Percentiles rank a stretch among this genome's conserved stretches.
These are phyloP conservation scores for Volucella bombylans DNA, from an alignment of 2,888 invertebrate species.

Conservation along the genomic window DNA sequence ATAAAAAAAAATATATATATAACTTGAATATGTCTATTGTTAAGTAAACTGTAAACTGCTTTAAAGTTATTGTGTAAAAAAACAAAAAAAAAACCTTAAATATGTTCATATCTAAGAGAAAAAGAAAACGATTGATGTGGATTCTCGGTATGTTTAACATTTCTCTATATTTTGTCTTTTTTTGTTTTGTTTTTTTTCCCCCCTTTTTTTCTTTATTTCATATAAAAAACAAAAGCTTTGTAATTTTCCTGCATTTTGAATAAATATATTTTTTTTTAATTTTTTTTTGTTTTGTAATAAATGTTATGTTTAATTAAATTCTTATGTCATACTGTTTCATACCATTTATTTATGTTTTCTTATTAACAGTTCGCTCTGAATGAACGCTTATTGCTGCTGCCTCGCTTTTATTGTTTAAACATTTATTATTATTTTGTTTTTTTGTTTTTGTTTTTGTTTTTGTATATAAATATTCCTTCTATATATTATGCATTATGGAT, in stretches of 20 bases:
- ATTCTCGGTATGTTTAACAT: slow-evolving; percentile 49
- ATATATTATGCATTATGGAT: slow-evolving; percentile 8
- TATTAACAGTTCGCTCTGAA: slow-evolving; percentile 8
- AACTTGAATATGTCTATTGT: slow-evolving; percentile 29
- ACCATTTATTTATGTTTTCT: slow-evolving; percentile 6
- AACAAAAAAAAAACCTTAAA: not conserved
- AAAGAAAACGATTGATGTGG: slow-evolving; percentile 30
- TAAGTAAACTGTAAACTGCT: slow-evolving; percentile 35
- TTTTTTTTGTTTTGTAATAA: slow-evolving; percentile 28
- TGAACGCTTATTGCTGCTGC: slow-evolving; percentile 36
- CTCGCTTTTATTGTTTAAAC: slow-evolving; percentile 19
- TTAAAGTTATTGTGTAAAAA: slow-evolving; percentile 30
- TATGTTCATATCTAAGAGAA: slow-evolving; percentile 8
- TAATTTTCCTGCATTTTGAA: slow-evolving; percentile 42
- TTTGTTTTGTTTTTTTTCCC: slow-evolving; percentile 34
- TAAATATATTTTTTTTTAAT: slow-evolving; percentile 34
- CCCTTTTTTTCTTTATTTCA: slow-evolving; percentile 11
- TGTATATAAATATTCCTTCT: not conserved
- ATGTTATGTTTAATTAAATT: slow-evolving; percentile 32
- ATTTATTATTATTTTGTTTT: not conserved
- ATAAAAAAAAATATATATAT: slow-evolving; percentile 20
- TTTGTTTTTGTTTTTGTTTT: not conserved
- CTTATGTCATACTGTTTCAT: slow-evolving; percentile 40
- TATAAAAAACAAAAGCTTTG: slow-evolving; percentile 20
- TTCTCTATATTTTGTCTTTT: slow-evolving; percentile 30